Base-by-base conservation (phyloP, 2,113 vertebrate species). In the Datnioides undecimradiatus region DNA sequence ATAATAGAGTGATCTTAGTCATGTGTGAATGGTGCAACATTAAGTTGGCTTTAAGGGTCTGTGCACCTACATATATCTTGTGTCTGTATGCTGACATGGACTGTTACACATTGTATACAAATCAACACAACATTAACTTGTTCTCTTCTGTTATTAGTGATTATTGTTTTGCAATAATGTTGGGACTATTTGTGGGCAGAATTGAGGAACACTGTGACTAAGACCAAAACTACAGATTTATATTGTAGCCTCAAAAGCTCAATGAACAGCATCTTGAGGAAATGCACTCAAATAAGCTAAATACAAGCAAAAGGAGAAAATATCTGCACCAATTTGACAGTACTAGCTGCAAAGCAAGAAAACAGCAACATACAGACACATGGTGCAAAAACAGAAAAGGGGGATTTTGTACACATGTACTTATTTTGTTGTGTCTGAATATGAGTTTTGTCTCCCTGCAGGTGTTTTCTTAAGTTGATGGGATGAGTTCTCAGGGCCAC, bases 41-140 rank as follows among this genome's bases (percentile, higher is more conserved):
- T 8, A 62, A 49, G 40, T 63, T 68, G 27, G 27, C 70, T 45
- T 34, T 76, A 58, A 36, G 29, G 33, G 17, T 16, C 25, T 60
- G 29, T 33, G 54, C 46, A 75, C 25, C 31, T 38, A 33, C 45
- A 45, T 54, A 40, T 71, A 51, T 40, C 40, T n/a, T 54, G 29
- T 80, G 34, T 66, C 31, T 54, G 29, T 65, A 12, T 36, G 74
- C 45, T 60, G 41, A 83, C 16, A 41, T 58, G 41, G 49, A 25
- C 69, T 60, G 43, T 41, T 65, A 17, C 34, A 63, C 38, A 33
- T 21, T 52, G 7, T 38, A 40, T 63, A 51, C 60, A 75, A 79
- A 54, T 76, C 43, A 60, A 66, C 38, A 57, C 16, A 48, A 51
- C 48, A 63, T 71, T 70, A 59, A n/a, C 69, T 38, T 68, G 21